A percentile compares a stretch with the other conserved stretches of the same genome.
Evolutionary conservation across 2,888 invertebrate genomes (phyloP).

Genomic region (Ganaspis brasiliensis): DNA sequence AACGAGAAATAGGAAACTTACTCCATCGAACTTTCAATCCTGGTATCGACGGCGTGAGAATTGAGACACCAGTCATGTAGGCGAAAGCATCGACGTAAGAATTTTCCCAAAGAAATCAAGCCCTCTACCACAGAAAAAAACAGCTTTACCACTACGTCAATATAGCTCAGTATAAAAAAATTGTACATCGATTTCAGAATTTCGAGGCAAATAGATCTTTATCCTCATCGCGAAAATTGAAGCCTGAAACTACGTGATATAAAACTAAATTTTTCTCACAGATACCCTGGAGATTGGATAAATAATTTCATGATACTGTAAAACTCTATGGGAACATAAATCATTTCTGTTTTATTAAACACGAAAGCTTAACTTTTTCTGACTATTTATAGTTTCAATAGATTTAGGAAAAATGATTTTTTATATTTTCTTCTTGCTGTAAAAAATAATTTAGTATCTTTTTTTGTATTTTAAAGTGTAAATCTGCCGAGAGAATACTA

Average conservation of each 20-base stretch:
- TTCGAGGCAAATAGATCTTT: slow-evolving; percentile 5
- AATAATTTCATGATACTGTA: slow-evolving; percentile 4
- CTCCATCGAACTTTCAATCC: slow-evolving; percentile 63
- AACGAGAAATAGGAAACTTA: slow-evolving; percentile 28
- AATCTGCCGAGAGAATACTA: too few relatives aligned
- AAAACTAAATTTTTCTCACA: not conserved
- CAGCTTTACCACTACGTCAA: not conserved
- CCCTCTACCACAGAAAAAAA: slow-evolving; percentile 51
- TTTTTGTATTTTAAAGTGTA: too few relatives aligned
- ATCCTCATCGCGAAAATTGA: slow-evolving; percentile 5
- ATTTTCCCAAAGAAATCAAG: slow-evolving; percentile 65
- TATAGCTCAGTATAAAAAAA: not conserved
- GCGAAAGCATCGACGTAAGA: slow-evolving; percentile 61
- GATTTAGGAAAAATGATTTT: too few relatives aligned
- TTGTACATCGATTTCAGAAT: not conserved
- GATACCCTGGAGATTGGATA: not conserved
- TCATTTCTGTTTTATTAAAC: too few relatives aligned
- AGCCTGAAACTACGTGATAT: slow-evolving; percentile 10
- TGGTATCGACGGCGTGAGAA: slow-evolving; percentile 64
- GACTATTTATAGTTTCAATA: too few relatives aligned
- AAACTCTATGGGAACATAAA: not conserved
- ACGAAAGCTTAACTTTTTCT: too few relatives aligned
- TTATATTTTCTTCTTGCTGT: too few relatives aligned
- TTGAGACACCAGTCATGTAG: slow-evolving; percentile 70
- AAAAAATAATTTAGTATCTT: too few relatives aligned